Base-by-base conservation (phyloP, 2,797 vertebrate genomes). In the Petrocephalus schoutedeni region DNA sequence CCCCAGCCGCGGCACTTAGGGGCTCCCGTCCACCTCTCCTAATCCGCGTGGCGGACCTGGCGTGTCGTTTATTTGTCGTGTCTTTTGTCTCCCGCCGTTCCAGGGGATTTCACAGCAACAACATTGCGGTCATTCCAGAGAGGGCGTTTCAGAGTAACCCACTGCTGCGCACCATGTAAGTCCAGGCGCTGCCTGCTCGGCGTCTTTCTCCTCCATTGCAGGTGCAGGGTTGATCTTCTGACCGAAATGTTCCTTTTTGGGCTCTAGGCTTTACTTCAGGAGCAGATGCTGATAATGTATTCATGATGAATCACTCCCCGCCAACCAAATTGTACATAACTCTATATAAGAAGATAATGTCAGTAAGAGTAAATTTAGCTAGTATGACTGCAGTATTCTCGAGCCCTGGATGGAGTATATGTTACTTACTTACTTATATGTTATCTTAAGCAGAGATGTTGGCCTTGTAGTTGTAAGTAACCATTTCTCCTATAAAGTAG, bases 41-140 rank as follows among this genome's bases (percentile, higher is more conserved):
- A 54, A 57, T 86, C 57, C 23, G 54, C 2, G 21, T 0, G 59
- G 3, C 16, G 21, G 64, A 56, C 12, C 41, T 28, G 16, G 74
- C 41, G 5, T 57, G 74, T 80, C 32, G 1, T 56, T 74, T 54
- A 80, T 49, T 0, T 19, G 16, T 80, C 74, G 14, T 49, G 74
- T 41, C 74, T 80, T 71, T 59, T 85, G 84, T 85, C 45, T 57
- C 54, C 32, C 53, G 23, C 36, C 0, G 4, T 89, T 94, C 67
- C 92, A 99, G 98, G 59, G 97, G 97, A 89, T 99, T 99, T 95
- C 98, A 99, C 93, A 99, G 97, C 94, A 99, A 99, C 89, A 97
- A 96, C 92, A 99, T 99, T 92, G 95, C 96, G 89, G 90, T 96
- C 91, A 99, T 99, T 93, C 98, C 98, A 87, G 97, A 99, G 92